Evolutionary conservation across 53 echinoderm and acorn worm genomes (phyloP).

Genomic region (Paelopatides confundens): DNA sequence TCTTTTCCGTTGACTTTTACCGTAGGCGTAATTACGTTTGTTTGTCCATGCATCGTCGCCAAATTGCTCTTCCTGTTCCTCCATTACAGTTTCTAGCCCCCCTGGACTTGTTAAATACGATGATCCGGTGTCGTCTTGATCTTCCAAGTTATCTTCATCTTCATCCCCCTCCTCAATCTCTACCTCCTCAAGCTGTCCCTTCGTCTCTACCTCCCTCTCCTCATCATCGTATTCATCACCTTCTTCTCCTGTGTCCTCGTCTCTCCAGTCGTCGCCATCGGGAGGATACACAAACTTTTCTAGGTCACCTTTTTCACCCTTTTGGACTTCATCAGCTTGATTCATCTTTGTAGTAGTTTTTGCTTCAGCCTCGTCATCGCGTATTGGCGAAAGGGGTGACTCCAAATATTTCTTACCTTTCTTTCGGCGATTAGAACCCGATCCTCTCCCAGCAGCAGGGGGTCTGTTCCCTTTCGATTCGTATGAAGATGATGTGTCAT

Average conservation of each 20-base stretch:
- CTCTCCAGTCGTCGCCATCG: neutral
- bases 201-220: constrained; percentile 25
- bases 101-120: constrained; percentile 55
- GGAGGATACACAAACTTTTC: constrained; percentile 41
- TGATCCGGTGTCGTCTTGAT: neutral
- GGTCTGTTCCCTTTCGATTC: constrained; percentile 68
- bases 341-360: constrained; percentile 14
- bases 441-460: constrained; percentile 54
- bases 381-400: constrained; percentile 91
- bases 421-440: constrained; percentile 26
- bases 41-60: constrained; percentile 47
- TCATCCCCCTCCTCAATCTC: constrained; percentile 50
- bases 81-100: constrained; percentile 86
- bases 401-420: constrained; percentile 66
- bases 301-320: constrained; percentile 13
- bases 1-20: constrained; percentile 7
- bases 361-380: constrained; percentile 81
- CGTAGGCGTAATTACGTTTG: constrained; percentile 43
- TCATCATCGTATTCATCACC: constrained; percentile 21
- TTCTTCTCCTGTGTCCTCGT: constrained; percentile 20
- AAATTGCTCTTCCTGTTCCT: constrained; percentile 82
- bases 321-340: constrained; percentile 58
- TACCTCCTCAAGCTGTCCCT: neutral
- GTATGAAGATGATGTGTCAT: constrained; percentile 50
- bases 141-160: neutral